Evolutionary conservation across 2,797 vertebrate species (phyloP).

Genomic region (Pempheris klunzingeri): DNA sequence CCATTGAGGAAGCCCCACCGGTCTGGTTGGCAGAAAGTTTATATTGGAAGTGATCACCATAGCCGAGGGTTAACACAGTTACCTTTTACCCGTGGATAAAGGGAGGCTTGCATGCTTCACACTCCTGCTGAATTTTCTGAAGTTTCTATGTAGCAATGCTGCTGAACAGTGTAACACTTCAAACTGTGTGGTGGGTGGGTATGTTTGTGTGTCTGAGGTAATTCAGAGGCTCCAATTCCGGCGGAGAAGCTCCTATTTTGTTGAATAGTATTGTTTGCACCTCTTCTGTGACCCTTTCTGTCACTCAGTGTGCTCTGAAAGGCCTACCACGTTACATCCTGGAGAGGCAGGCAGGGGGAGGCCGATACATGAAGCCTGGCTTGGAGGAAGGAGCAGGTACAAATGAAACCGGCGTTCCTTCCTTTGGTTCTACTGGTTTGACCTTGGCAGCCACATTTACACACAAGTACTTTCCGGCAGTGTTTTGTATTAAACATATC

Average conservation of each 20-base stretch:
- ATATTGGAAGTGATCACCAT: constrained; percentile 37
- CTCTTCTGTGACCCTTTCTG: constrained; percentile 47
- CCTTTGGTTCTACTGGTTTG: constrained; percentile 9
- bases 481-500: constrained; percentile 2
- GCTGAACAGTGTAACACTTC: background rate
- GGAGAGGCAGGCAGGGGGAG: background rate
- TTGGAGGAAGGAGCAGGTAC: constrained; percentile 2
- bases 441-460: constrained; percentile 1
- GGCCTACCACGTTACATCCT: constrained; percentile 2
- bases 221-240: constrained; percentile 20
- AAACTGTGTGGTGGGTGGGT: background rate
- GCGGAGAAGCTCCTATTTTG: constrained; percentile 26
- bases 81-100: constrained; percentile 21
- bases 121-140: constrained; percentile 7
- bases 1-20: background rate
- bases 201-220: constrained; percentile 23
- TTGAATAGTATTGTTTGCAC: constrained; percentile 48
- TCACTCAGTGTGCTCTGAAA: constrained; percentile 25
- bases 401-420: constrained; percentile 27
- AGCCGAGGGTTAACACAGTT: constrained; percentile 17
- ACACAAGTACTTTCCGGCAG: background rate
- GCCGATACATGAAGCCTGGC: constrained; percentile 4
- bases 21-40: constrained; percentile 34
- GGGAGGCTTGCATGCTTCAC: background rate
- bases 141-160: background rate